Evolutionary conservation across 2,113 vertebrate genomes (phyloP), one percentile per base, ranked within the genome.

Genomic region (Caloenas nicobarica): DNA sequence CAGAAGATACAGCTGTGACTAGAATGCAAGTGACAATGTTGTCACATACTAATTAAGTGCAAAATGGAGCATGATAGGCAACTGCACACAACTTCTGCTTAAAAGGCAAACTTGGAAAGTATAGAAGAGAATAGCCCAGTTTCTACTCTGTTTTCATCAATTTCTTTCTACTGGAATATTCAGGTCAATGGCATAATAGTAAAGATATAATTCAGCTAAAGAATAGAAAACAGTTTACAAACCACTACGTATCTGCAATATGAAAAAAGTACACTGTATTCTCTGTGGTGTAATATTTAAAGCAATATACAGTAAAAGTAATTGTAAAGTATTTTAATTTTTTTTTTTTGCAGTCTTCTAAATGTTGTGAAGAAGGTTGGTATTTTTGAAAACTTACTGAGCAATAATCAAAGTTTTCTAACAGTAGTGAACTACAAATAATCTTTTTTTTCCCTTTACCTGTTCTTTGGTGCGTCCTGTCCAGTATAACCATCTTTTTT

Each of bases 401-500:
- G 9, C 24, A 57, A 69, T 33, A 38, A 78, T 44, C 18, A 22
- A 62, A 51, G 50, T 77, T 80, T 72, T 72, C 31, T 50, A 48
- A 71, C 66, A 2, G 23, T 8, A 36, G 13, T 2, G 5, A 77
- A 65, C n/a, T 25, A 68, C 6, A 73, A 71, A 26, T 61, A 56
- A 38, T 70, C 11, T 68, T 51, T 54, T 25, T 44, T 13, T 16
- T 15, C 4, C 13, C 33, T 58, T 96, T 93, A 99, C 99, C 99
- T 99, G 99, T 36, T 99, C 99, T 95, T 99, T 98, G 62, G 98
- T 97, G 29, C 99, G 98, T 82, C 98, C 98, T 74, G 69, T 98
- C 99, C 99, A 99, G 91, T 98, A 96, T 17, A 99, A 21, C 99
- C 99, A 99, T n/a, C 99, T 98, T 96, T 99, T 98, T 95, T 98